These are phyloP conservation scores for Neodiprion pinetum DNA, from an alignment of 1,140 invertebrate species.

Conservation along the genomic window DNA sequence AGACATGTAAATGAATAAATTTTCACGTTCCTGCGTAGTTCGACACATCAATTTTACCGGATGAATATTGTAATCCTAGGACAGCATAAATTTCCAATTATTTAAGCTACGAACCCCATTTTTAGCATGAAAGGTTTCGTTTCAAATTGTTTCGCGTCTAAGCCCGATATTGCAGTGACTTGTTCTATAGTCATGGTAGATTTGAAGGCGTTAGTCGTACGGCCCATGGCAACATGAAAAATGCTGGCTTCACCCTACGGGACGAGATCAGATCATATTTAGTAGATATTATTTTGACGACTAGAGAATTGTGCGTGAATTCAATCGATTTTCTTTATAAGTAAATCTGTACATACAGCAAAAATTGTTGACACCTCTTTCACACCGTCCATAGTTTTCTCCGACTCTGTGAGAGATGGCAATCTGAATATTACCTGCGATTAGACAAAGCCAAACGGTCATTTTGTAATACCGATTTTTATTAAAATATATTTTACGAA, in stretches of 20 bases:
- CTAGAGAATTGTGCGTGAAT: conserved; percentile 19
- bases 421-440: conserved; percentile 77
- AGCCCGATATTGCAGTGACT: conserved; percentile 56
- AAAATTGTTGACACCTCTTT: conserved; percentile 68
- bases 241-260: conserved; percentile 66
- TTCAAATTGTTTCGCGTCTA: conserved; percentile 53
- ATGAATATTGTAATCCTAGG: too few species aligned
- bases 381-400: conserved; percentile 59
- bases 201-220: conserved; percentile 54
- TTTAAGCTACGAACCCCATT: conserved; percentile 59
- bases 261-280: neutral
- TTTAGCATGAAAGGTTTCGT: conserved; percentile 63
- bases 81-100: too few species aligned
- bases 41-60: too few species aligned
- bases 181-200: conserved; percentile 61
- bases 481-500: neutral
- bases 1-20: conserved; percentile 9
- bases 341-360: conserved; percentile 60
- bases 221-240: conserved; percentile 66
- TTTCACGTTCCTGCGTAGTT: too few species aligned
- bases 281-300: conserved; percentile 15
- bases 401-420: conserved; percentile 74
- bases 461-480: neutral
- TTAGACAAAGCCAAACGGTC: conserved; percentile 20
- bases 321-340: neutral